Base-by-base conservation (phyloP, 1,140 invertebrate genomes). In the Vanessa tameamea region DNA sequence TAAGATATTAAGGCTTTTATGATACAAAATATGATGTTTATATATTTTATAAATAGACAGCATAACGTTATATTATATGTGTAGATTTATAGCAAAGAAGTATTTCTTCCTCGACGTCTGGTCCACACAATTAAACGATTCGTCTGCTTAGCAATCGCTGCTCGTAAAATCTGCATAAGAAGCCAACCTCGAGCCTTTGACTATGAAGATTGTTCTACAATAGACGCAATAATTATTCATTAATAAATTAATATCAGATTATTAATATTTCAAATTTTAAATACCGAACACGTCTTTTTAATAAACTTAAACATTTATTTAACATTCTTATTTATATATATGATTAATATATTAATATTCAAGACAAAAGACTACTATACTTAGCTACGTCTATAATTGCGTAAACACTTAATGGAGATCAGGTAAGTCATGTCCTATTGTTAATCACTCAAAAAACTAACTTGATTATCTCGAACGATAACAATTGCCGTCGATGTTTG, bases 141-240 rank as follows among this genome's bases (percentile, higher is more conserved):
- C 69, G 16, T 76, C 68, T 72, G 79, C 84, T 85, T 84, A 82
- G 82, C 76, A 74, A 82, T 85, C 77, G 73, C 79, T 76, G 79
- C 82, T 85, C 85, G 78, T 88, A 87, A 86, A 87, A 87, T 88
- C 85, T 88, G 84, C 84, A 88, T 88, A 88, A 87, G 87, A 88
- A 87, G 81, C 81, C 77, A 82, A 78, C 75, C 77, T 82, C 76
- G 72, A 74, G 73, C 75, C 79, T 75, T 81, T 74, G 76, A 69
- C 75, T 79, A 77, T 76, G 68, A 66, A 14, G 51, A 26, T 31
- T 59, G 50, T 70, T 76, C 75, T 72, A 86, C 79, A 86, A 69
- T 86, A 72, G 75, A 23, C 55, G 26, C 72, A 63, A 50, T 14
- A 14, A 43, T 47, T 69, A 43, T 59, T 69, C 47, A 43, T 57